Base-by-base conservation (phyloP, 2,113 vertebrate genomes). In the Vombatus ursinus region DNA sequence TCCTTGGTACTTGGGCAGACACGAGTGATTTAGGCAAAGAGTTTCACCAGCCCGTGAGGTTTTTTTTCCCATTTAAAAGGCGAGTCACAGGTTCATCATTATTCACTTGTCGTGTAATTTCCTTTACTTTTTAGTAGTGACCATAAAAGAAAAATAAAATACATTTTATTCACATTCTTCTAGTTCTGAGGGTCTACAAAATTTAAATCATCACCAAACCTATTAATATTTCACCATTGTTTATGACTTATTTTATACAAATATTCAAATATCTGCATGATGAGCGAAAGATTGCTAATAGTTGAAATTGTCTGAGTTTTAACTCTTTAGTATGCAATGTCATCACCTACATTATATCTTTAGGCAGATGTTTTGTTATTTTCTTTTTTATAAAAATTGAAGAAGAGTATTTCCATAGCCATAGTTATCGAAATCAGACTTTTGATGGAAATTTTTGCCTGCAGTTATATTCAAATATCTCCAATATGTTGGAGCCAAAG, bases 91-190 rank as follows among this genome's bases (percentile, higher is more conserved):
- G 52, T 91, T 50, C 28, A 37, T 89, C 68, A 96, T 11, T 97
- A 51, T 90, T 93, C 95, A 92, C 89, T 95, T 97, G 96, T 50
- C 14, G 94, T 93, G 94, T 97, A 91, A 94, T 96, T 68, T 96
- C 95, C 95, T 94, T 96, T 95, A 53, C 89, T 94, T 97, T 44
- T 97, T 95, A 95, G 84, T 93, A 92, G 94, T 54, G 16, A 47
- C 90, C 94, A 96, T 94, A 91, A 96, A 97, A 96, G 94, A 92
- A 11, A 91, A 97, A 96, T 96, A 50, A 77, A 97, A 95, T 26
- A 52, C 48, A 92, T 92, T 96, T 95, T 95, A 90, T 48, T 91
- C 84, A 92, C 92, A 91, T 96, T 97, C 89, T 54, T 96, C 90
- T 90, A 91, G 7, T 50, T 5, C 68, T 44, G 68, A 89, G 95